Base-by-base conservation (phyloP, 2,888 invertebrate genomes). In the Eueremaeus valkanovi region DNA sequence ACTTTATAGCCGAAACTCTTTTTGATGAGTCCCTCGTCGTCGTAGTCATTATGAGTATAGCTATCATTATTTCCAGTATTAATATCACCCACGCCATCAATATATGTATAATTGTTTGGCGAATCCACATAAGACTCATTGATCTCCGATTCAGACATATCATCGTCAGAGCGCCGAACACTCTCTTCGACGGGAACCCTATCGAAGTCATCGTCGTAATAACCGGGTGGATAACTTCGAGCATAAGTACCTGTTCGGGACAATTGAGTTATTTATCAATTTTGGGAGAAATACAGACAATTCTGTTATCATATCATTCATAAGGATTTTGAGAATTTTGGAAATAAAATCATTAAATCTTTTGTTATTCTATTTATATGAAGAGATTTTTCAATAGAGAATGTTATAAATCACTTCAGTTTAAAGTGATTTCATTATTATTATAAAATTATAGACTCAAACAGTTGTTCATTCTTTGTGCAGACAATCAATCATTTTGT, bases 1-100 rank as follows among this genome's bases (percentile, higher is more conserved):
- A 79, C 78, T 63, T 76, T 77, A 72, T 79, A 79, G 16, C 79
- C 79, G 29, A 79, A 79, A 3, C 76, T 76, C 49, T 79, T 78
- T 63, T 79, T 79, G 2, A 77, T 76, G 0, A 72, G 27, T n/a
- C 72, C 72, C 33, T 72, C 55, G n/a, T 72, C 55, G 29, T 72
- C 72, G 72, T 49, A 49, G 13, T 51, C 72, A 31, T 51, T 55
- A 5, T 49, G 18, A 49, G 51, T 31, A 49, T 72, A 55, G 21
- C 49, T 72, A 55, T 45, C 33, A 45, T 72, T 72, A 21, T 49
- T 27, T 33, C 21, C 27, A 1, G 55, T 45, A 33, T 29, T 21
- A 21, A 72, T 45, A 49, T 51, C 72, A 18, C 49, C 72, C 18
- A 51, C 49, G 24, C 42, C 29, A 42, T 72, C 72, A 49, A 42